Base-by-base conservation (phyloP, 2,797 vertebrate genomes). In the Alauda arvensis region DNA sequence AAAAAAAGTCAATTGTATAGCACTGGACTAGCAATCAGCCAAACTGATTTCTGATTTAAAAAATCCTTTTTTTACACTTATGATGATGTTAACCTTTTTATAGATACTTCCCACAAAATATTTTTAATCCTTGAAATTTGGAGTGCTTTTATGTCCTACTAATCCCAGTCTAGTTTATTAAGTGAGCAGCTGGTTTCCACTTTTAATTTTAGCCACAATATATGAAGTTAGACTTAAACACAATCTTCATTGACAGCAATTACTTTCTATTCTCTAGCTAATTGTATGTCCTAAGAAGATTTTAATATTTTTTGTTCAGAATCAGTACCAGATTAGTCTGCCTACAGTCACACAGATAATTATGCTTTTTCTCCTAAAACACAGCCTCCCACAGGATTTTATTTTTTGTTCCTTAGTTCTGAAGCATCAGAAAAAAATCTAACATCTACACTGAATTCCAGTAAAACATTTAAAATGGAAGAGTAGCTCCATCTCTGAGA, bases 191-290 rank as follows among this genome's bases (percentile, higher is more conserved):
- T 83, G 86, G 28, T 70, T 28, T 24, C 75, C 69, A 66, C 60
- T 42, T 49, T 71, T 83, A 69, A 67, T 59, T 85, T 83, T 43
- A 52, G 17, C 3, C 6, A 53, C 19, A 49, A 37, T 66, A 60
- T 33, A 25, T 85, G 25, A 88, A 90, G 89, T 66, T 26, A 43
- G 21, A 56, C 68, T 71, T 79, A 71, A 82, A 43, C 40, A 62
- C 40, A 77, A 49, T 68, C 24, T 53, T 74, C 31, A 33, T 3
- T 63, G 34, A 34, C 33, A 67, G 59, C 39, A 40, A 80, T 71
- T 75, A 53, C 20, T 86, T 79, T 69, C 46, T 37, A 76, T 42
- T 33, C 60, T 68, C 78, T 21, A 88, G 18, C 16, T 83, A 80
- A 80, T 28, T 76, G 8, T 26, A 40, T 40, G 13, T 37, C 24